Conservation (phyloP, 2,888 invertebrate species). For the Plusia festucae region DNA sequence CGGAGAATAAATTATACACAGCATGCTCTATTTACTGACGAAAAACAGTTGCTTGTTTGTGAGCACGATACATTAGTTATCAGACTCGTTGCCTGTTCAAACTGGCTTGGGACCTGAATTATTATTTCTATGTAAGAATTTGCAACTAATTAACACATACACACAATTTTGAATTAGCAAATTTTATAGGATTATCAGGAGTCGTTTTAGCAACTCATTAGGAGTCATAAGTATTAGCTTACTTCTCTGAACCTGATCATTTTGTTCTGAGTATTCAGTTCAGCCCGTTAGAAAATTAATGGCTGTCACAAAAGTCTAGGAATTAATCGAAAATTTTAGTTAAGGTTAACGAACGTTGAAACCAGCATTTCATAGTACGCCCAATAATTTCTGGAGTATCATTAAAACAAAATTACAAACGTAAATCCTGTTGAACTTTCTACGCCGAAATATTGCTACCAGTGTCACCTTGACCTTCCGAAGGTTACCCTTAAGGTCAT, state of each 20-base stretch:
- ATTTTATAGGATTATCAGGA: not conserved
- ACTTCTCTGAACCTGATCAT: no score
- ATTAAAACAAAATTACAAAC: constrained; percentile 2
- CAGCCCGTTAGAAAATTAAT: no score
- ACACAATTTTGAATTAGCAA: not conserved
- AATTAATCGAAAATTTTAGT: no score
- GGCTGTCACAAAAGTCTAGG: no score
- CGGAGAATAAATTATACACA: constrained; percentile 54
- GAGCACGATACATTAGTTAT: constrained; percentile 55
- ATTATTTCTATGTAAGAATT: constrained; percentile 11
- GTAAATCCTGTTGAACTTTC: constrained; percentile 16
- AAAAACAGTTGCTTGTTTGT: constrained; percentile 49
- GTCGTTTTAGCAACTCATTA: not conserved
- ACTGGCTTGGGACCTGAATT: constrained; percentile 32
- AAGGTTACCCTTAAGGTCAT: constrained; percentile 42
- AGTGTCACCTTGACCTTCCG: constrained; percentile 54
- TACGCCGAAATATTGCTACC: constrained; percentile 27
- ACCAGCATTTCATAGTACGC: no score
- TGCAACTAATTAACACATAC: no score
- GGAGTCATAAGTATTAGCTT: no score
- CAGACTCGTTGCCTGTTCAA: constrained; percentile 45
- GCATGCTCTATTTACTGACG: constrained; percentile 60
- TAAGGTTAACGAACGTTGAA: no score
- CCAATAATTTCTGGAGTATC: no score
- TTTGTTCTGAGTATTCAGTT: no score